Evolutionary conservation across 2,113 vertebrate species (phyloP).

Genomic region (Rutilus rutilus): DNA sequence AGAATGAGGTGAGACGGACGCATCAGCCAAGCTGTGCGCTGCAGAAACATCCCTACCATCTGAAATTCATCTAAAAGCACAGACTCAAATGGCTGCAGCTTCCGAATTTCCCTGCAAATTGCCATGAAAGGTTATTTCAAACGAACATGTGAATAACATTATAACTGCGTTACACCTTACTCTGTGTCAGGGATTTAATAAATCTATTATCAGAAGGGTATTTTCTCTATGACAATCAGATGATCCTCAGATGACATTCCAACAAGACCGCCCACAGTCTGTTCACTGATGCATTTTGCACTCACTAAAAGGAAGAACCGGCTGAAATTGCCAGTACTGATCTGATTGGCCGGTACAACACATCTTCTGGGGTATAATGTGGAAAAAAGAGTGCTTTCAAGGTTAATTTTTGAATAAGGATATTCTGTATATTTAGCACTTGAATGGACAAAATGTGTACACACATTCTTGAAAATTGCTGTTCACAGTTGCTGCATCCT

Average conservation of each 20-base stretch:
- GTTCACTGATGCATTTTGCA: slow-evolving; percentile 16
- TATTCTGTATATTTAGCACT: background rate
- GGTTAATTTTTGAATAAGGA: background rate
- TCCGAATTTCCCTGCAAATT: slow-evolving; percentile 12
- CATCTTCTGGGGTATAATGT: background rate
- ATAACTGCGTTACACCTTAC: background rate
- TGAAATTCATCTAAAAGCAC: slow-evolving; percentile 6
- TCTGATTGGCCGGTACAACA: background rate
- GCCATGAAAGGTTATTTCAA: background rate
- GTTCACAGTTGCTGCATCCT: background rate
- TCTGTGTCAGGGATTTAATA: background rate
- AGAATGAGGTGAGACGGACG: slow-evolving; percentile 6
- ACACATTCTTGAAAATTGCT: background rate
- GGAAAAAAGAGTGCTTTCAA: no score
- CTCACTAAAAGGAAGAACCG: background rate
- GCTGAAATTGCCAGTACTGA: background rate
- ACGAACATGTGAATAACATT: background rate
- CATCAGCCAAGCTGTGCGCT: background rate
- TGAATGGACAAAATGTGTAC: background rate
- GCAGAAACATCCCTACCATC: slow-evolving; percentile 8
- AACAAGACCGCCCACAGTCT: background rate
- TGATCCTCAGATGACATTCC: background rate
- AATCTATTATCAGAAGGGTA: background rate
- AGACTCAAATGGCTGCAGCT: background rate
- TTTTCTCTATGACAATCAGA: slow-evolving; percentile 1